Evolutionary conservation across 2,797 vertebrate genomes (phyloP), one percentile per base, ranked within the genome.

Genomic region (Acrocephalus scirpaceus): DNA sequence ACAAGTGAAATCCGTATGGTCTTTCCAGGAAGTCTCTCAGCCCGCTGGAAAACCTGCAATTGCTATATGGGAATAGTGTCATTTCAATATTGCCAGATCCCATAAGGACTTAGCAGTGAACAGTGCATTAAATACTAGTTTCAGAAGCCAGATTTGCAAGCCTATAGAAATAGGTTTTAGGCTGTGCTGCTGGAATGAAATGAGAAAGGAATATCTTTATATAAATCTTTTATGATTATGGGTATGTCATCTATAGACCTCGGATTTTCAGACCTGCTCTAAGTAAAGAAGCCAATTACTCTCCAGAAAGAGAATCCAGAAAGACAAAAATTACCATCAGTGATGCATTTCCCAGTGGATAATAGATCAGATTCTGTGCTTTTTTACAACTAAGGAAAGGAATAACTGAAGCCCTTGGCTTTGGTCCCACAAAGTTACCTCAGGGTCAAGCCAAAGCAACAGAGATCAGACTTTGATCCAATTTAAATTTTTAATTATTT

Each of bases 121-220:
- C 65, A 93, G 73, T 64, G 80, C 23, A 60, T 86, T 75, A 95
- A 90, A 45, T 90, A 72, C 45, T 83, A 47, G 56, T 51, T 92
- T 97, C 97, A 97, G 96, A 97, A 96, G 58, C 86, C 81, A 91
- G 96, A 98, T 97, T 98, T 98, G 97, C 97, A 98, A 98, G 98
- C 95, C 85, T 95, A 54, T 94, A 97, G 97, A 98, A 98, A 97
- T n/a, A 97, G 93, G 93, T 94, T 96, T 97, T 92, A 97, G 91
- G 69, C 73, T 95, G 65, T 58, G 82, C 90, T 94, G 88, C 51
- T 91, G 86, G 92, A 96, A 95, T 93, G 51, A 96, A 95, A 95
- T 90, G 85, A 97, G 80, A 96, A 97, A 97, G 93, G 61, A 96
- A 97, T 95, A 92, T 53, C 84, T 90, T 95, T 96, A 96, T 97